Conservation (phyloP, 2,797 vertebrate genomes). For the Diglossa cyanea region DNA sequence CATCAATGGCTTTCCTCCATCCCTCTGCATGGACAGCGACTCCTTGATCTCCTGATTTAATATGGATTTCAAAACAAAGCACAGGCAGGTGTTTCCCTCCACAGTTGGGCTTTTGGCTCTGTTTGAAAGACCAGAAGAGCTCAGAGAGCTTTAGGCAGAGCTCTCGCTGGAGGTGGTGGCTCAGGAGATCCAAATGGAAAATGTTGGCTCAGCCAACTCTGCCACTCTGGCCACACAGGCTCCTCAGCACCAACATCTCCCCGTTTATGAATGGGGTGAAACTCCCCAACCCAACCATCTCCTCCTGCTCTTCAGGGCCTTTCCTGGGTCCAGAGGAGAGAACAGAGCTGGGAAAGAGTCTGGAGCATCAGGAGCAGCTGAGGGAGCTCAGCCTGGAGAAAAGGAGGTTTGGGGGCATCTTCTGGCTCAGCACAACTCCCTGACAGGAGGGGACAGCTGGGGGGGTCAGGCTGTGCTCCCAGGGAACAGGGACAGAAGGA, state of each 20-base stretch:
- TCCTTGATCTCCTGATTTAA: conserved; percentile 61
- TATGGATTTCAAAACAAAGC: conserved; percentile 19
- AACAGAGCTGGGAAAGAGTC: neutral
- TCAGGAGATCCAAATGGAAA: neutral
- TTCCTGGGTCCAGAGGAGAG: neutral
- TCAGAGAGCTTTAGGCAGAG: neutral
- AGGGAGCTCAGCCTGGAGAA: neutral
- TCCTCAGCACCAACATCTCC: neutral
- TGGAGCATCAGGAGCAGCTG: neutral
- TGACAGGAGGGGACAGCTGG: neutral
- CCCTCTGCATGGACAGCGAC: conserved; percentile 35
- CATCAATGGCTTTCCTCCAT: conserved; percentile 26
- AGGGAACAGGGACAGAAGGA: neutral
- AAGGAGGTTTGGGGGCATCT: neutral
- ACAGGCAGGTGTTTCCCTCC: conserved; percentile 24
- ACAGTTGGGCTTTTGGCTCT: neutral
- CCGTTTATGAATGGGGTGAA: fast-evolving
- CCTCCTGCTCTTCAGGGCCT: neutral
- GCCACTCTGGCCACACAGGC: fast-evolving
- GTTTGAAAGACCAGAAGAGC: neutral
- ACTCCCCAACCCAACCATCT: neutral
- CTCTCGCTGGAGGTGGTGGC: neutral
- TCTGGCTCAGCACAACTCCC: neutral
- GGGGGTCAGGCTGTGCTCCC: fast-evolving
- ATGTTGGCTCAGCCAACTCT: neutral